Percentiles rank a stretch among this genome's conserved stretches.
Evolutionary conservation across 2,113 vertebrate genomes (phyloP).

Genomic region (Aldabrachelys gigantea): DNA sequence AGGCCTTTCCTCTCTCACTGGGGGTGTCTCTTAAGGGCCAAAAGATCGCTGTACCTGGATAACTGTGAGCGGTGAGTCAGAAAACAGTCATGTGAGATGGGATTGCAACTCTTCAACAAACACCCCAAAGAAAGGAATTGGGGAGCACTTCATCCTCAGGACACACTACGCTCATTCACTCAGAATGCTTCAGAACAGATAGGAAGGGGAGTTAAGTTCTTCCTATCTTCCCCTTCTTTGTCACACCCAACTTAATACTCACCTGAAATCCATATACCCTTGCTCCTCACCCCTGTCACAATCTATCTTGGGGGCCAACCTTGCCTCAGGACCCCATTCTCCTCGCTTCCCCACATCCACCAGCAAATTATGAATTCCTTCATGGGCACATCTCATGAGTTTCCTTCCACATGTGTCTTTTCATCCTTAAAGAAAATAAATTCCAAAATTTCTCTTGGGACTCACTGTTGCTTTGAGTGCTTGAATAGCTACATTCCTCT

Average conservation of each 20-base stretch:
- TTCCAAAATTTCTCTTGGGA: not conserved
- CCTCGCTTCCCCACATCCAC: not conserved
- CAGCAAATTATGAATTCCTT: not conserved
- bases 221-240: not conserved
- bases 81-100: not conserved
- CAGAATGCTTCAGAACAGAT: not conserved
- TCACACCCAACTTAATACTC: not conserved
- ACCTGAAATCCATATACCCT: not conserved
- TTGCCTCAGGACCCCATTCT: not conserved
- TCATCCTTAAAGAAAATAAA: not conserved
- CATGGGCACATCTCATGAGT: not conserved
- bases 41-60: not conserved
- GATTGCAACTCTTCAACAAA: not conserved
- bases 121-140: not conserved
- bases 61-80: not conserved
- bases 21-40: not conserved
- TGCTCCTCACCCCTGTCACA: not conserved
- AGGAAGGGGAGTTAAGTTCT: not conserved
- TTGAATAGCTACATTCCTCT: constrained; percentile 87
- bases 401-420: rapidly evolving
- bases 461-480: constrained; percentile 92
- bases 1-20: not conserved
- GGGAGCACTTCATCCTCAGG: not conserved
- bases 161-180: not conserved
- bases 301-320: not conserved